Conservation (phyloP, 2,888 invertebrate species). For the Proisotoma minuta region DNA sequence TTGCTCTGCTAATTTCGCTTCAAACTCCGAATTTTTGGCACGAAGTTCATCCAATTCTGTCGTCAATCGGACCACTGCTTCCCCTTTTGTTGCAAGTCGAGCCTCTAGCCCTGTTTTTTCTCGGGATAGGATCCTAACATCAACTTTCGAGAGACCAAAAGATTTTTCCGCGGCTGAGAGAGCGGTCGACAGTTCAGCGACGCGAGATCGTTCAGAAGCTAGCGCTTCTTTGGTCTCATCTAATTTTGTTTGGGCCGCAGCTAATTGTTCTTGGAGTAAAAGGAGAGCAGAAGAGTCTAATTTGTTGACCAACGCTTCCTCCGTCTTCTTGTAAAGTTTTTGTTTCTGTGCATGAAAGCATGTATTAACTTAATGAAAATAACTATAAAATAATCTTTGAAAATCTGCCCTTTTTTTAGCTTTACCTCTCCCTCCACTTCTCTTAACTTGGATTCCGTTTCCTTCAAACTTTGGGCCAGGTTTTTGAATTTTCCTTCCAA, state of each 20-base stretch:
- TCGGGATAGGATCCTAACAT: slow-evolving; percentile 23
- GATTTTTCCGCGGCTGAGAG: slow-evolving; percentile 17
- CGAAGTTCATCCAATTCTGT: background rate
- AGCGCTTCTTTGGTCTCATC: slow-evolving; percentile 6
- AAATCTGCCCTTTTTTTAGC: too few relatives aligned
- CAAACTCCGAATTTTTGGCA: too few relatives aligned
- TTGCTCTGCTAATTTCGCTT: too few relatives aligned
- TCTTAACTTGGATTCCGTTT: too few relatives aligned
- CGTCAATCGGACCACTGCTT: background rate
- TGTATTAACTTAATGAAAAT: too few relatives aligned
- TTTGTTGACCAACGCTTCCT: background rate
- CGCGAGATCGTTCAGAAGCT: background rate
- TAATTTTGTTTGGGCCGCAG: background rate
- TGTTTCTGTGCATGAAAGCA: slow-evolving; percentile 7
- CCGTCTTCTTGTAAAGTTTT: background rate
- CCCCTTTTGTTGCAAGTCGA: background rate
- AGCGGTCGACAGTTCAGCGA: slow-evolving; percentile 14
- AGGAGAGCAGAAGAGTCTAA: background rate
- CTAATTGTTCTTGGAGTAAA: slow-evolving; percentile 7
- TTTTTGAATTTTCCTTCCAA: slow-evolving; percentile 12
- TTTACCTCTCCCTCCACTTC: slow-evolving; percentile 23
- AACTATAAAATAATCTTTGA: too few relatives aligned
- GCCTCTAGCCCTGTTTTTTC: slow-evolving; percentile 24
- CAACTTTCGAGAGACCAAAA: slow-evolving; percentile 28
- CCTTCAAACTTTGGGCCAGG: too few relatives aligned